Conservation (phyloP, 2,113 vertebrate genomes). For the Eulacestoma nigropectus region DNA sequence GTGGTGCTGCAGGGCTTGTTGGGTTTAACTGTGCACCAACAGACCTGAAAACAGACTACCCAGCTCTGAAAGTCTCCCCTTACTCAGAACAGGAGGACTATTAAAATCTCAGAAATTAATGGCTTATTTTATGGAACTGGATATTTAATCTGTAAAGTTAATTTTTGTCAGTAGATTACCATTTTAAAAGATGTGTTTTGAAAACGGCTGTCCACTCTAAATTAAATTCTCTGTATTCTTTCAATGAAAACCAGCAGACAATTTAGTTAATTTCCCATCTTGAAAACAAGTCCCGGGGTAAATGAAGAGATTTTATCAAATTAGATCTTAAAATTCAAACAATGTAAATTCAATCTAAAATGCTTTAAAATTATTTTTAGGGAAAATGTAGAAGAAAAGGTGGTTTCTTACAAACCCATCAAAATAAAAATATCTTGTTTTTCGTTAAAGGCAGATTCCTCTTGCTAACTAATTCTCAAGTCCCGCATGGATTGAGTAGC, state of each 20-base stretch:
- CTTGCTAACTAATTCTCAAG: not conserved
- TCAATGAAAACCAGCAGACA: not conserved
- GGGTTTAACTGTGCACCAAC: not conserved
- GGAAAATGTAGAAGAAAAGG: not conserved
- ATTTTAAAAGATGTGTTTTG: not conserved
- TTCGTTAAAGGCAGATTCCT: not conserved
- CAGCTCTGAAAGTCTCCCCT: not conserved
- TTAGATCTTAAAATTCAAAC: not conserved
- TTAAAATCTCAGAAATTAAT: not conserved
- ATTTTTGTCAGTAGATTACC: not conserved
- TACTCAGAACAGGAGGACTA: not conserved
- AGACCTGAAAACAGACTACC: not conserved
- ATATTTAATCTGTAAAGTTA: conserved; percentile 30
- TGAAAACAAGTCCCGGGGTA: not conserved
- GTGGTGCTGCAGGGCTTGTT: not conserved
- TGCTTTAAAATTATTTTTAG: not conserved
- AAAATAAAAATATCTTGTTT: not conserved
- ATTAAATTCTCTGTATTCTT: not conserved
- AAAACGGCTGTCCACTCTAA: not conserved
- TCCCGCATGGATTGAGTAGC: not conserved
- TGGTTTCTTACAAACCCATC: not conserved
- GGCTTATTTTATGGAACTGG: conserved; percentile 4
- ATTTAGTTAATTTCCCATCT: not conserved
- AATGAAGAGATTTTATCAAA: not conserved
- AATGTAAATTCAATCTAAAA: not conserved